A percentile compares a stretch with the other conserved stretches of the same genome.
Conservation (phyloP, 2,888 invertebrate species). For the Myopa tessellatipennis region DNA sequence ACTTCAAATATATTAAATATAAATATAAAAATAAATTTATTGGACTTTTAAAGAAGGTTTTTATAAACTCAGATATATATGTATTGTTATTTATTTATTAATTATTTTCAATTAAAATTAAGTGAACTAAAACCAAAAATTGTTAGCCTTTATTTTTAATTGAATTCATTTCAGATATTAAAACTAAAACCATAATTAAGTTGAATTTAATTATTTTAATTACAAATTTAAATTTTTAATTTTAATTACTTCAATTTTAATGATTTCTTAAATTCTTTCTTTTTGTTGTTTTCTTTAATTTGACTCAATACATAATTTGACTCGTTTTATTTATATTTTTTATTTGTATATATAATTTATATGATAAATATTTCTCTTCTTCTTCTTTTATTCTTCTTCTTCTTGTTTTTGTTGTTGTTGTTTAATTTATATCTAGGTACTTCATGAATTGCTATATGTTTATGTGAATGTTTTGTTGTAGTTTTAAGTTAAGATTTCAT, state of each 20-base stretch:
- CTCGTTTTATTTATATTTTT: background rate
- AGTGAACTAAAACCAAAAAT: no score
- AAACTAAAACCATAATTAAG: background rate
- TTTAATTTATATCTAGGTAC: conserved; percentile 28
- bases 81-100: no score
- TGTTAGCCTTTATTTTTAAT: no score
- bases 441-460: conserved; percentile 33
- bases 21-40: no score
- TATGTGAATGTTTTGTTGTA: background rate
- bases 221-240: background rate
- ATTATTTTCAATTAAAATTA: no score
- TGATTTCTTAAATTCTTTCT: background rate
- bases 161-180: no score
- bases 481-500: background rate
- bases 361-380: conserved; percentile 40
- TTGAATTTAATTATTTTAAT: background rate
- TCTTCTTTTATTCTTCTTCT: conserved; percentile 36
- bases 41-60: no score
- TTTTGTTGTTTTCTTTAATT: conserved; percentile 4
- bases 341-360: conserved; percentile 28
- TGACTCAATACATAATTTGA: conserved; percentile 23
- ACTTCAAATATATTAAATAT: no score
- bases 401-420: background rate
- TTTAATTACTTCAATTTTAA: background rate
- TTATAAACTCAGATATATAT: no score